Percentiles rank a stretch among this genome's conserved stretches.
Evolutionary conservation across 2,797 vertebrate species (phyloP).

Genomic region (Hyperoplus immaculatus): DNA sequence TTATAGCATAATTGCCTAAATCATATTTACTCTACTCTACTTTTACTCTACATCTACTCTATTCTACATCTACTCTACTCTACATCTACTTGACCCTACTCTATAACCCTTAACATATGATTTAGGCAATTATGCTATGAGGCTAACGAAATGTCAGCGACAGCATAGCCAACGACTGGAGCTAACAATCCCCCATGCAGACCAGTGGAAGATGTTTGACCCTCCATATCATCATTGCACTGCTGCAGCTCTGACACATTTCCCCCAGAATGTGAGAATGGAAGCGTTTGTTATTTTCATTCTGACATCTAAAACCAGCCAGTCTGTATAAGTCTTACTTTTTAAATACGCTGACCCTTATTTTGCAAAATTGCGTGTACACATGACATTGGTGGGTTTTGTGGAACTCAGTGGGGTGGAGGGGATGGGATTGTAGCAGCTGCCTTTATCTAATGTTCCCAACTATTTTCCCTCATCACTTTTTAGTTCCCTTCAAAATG

Average conservation of each 20-base stretch:
- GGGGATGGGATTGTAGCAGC: background rate
- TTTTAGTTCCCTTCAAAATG: background rate
- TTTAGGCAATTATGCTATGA: too few relatives aligned
- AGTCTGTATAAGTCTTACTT: background rate
- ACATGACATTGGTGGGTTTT: too few relatives aligned
- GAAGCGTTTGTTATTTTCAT: constrained; percentile 23
- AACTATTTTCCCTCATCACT: background rate
- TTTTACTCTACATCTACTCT: too few relatives aligned
- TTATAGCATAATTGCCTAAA: too few relatives aligned
- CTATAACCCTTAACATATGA: too few relatives aligned
- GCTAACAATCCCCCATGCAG: constrained; percentile 28
- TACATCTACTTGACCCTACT: too few relatives aligned
- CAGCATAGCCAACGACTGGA: constrained; percentile 36
- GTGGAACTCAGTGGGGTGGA: background rate
- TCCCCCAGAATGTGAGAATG: background rate
- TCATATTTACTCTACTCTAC: too few relatives aligned
- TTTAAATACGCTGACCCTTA: constrained; percentile 33
- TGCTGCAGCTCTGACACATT: constrained; percentile 27
- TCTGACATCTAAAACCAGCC: background rate
- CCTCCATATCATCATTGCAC: constrained; percentile 6
- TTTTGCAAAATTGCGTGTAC: background rate
- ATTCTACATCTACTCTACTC: too few relatives aligned
- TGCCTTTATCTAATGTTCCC: background rate
- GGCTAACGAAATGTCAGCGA: background rate
- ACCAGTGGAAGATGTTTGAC: background rate